Base-by-base conservation (phyloP, 2,888 invertebrate genomes). In the Serrognathus titanus region DNA sequence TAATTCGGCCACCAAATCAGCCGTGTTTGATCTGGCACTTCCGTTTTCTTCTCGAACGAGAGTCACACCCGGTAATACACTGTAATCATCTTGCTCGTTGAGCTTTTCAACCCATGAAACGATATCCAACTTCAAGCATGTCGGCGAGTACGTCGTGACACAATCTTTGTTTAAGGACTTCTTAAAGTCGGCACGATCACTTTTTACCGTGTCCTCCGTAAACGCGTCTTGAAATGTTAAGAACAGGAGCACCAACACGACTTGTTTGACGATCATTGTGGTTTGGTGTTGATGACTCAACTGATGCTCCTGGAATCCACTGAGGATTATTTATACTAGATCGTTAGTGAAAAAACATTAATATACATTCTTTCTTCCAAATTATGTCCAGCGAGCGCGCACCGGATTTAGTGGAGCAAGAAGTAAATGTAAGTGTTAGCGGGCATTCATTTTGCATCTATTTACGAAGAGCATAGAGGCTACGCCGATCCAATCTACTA, bases 81-180 rank as follows among this genome's bases (percentile, higher is more conserved):
- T 82, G 4, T 89, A 81, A 72, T 88, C 85, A 66, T 86, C 83
- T 63, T 85, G 84, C 69, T 88, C 87, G 64, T 87, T 85, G 36
- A 92, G 71, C 48, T 86, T 85, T 70, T 92, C 91, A 61, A 92
- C 81, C 69, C 91, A 85, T 3, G 88, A 87, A 1, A 90, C 83
- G 46, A 89, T 84, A 67, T 91, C 90, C 59, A 92, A 79, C 71
- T 92, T 92, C 39, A 92, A 77, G 70, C 92, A 92, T 71, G 89
- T 88, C 20, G 87, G 80, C 71, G 86, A 89, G 67, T 87, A 85
- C 0, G 79, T 77, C 20, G 79, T 80, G 39, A 79, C 79, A 72
- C 88, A 88, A 61, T 82, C 82, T 47, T 74, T 68, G 9, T 79
- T 71, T 38, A 80, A 70, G 4, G 77, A 71, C 57, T 74, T 71